phyloP scores from a whole-genome alignment of 2,888 invertebrate genomes.

The Dryomyza anilis region DNA sequence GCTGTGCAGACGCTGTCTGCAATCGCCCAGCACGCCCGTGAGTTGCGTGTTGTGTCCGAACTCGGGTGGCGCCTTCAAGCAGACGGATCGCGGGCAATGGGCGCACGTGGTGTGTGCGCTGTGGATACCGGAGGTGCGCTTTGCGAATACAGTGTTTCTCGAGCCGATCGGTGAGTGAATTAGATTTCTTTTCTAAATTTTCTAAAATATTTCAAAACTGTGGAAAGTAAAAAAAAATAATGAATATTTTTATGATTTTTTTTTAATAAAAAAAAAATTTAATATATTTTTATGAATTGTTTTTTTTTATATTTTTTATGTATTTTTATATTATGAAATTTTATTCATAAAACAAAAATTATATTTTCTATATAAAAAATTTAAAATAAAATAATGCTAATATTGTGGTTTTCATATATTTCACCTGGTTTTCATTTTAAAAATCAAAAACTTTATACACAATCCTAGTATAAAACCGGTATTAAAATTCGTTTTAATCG shows the following conservation, averaged over 20 bases:
- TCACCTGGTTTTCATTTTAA: too few relatives aligned
- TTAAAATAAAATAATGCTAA: too few relatives aligned
- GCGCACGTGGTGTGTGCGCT: slow-evolving; percentile 98
- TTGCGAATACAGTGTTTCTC: slow-evolving; percentile 96
- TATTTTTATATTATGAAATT: too few relatives aligned
- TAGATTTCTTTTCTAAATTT: too few relatives aligned
- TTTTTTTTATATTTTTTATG: too few relatives aligned
- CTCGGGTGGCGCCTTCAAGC: slow-evolving; percentile 97
- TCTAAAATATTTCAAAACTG: background rate
- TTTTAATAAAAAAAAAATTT: background rate
- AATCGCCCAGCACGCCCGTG: slow-evolving; percentile 94
- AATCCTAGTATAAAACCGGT: too few relatives aligned
- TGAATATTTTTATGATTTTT: background rate
- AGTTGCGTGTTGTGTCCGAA: slow-evolving; percentile 98
- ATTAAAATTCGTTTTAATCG: too few relatives aligned
- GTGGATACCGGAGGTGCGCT: slow-evolving; percentile 98
- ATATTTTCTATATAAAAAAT: too few relatives aligned
- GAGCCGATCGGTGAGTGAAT: slow-evolving; percentile 82
- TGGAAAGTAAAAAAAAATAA: background rate
- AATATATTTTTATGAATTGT: too few relatives aligned
- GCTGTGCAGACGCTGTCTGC: slow-evolving; percentile 93
- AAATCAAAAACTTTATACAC: too few relatives aligned
- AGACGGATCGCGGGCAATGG: slow-evolving; percentile 94
- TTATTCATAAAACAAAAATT: too few relatives aligned
- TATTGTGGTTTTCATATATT: too few relatives aligned